Evolutionary conservation across 2,888 invertebrate genomes (phyloP).

Genomic region (Drosophila niveifrons): DNA sequence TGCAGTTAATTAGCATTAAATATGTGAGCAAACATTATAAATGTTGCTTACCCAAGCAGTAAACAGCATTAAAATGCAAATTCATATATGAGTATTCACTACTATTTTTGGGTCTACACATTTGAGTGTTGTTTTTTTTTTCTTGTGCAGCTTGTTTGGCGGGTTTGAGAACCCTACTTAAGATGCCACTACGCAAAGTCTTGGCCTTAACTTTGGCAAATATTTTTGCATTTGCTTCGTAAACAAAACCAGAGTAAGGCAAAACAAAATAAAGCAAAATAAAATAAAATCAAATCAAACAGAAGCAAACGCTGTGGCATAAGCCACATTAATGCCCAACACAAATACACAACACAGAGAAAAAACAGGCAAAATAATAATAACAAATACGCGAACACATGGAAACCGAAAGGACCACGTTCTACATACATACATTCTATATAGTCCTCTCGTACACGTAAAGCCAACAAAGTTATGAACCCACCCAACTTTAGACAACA

Average conservation of each 20-base stretch:
- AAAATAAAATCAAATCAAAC: slow-evolving; percentile 52
- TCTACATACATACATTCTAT: background rate
- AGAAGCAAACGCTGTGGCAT: slow-evolving; percentile 30
- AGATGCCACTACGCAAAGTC: slow-evolving; percentile 16
- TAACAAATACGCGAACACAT: slow-evolving; percentile 33
- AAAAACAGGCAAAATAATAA: slow-evolving; percentile 34
- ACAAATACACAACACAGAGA: slow-evolving; percentile 53
- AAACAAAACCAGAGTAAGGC: slow-evolving; percentile 52
- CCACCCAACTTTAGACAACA: slow-evolving; percentile 7
- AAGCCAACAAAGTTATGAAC: slow-evolving; percentile 58
- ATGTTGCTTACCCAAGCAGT: slow-evolving; percentile 28
- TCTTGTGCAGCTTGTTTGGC: background rate
- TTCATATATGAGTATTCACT: slow-evolving; percentile 3
- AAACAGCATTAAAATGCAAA: slow-evolving; percentile 41
- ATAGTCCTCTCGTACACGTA: slow-evolving; percentile 4
- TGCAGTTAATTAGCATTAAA: slow-evolving; percentile 39
- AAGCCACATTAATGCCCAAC: slow-evolving; percentile 69
- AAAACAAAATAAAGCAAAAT: slow-evolving; percentile 23
- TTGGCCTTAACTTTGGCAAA: slow-evolving; percentile 53
- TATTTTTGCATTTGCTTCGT: slow-evolving; percentile 50
- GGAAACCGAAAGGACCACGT: slow-evolving; percentile 21
- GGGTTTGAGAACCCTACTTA: slow-evolving; percentile 24
- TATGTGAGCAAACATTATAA: slow-evolving; percentile 18
- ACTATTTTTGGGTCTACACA: slow-evolving; percentile 2
- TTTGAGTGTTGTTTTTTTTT: slow-evolving; percentile 2